Evolutionary conservation across 1,140 invertebrate species (phyloP).

Genomic region (Drosophila santomea): DNA sequence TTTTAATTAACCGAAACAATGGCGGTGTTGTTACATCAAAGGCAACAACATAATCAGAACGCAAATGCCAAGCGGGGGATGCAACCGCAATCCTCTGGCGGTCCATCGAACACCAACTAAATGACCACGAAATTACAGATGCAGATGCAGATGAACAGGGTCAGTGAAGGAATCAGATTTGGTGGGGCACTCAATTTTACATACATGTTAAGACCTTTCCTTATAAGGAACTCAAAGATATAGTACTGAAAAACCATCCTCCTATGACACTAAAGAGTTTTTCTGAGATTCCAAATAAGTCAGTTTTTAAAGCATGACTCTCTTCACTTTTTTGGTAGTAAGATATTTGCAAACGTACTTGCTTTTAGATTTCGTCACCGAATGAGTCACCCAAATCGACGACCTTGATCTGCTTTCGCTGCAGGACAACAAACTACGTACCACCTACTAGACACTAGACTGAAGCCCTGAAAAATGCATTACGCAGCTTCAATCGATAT

Average conservation of each 20-base stretch:
- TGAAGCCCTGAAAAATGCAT: slow-evolving; percentile 47
- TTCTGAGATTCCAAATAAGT: too few species aligned
- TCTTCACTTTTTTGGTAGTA: too few species aligned
- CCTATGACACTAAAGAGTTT: too few species aligned
- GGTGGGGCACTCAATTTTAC: not conserved
- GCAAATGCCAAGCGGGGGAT: slow-evolving; percentile 30
- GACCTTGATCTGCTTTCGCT: slow-evolving; percentile 44
- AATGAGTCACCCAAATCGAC: slow-evolving; percentile 17
- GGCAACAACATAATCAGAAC: slow-evolving; percentile 63
- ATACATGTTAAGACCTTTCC: not conserved
- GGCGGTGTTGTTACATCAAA: slow-evolving; percentile 69
- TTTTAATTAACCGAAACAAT: slow-evolving; percentile 83
- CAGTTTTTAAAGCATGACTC: too few species aligned
- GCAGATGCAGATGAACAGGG: slow-evolving; percentile 2
- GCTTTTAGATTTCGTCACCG: not conserved
- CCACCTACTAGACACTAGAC: slow-evolving; percentile 1
- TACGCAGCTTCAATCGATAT: slow-evolving; percentile 66
- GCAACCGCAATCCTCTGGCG: slow-evolving; percentile 53
- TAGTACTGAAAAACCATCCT: not conserved
- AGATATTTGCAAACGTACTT: too few species aligned
- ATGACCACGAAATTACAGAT: slow-evolving; percentile 69
- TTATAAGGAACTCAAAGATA: not conserved
- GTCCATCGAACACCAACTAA: slow-evolving; percentile 44
- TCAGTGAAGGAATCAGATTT: slow-evolving; percentile 9
- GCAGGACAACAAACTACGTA: slow-evolving; percentile 7